A percentile compares a stretch with the other conserved stretches of the same genome.
Evolutionary conservation across 2,797 vertebrate genomes (phyloP).

Genomic region (Halcyon badia): DNA sequence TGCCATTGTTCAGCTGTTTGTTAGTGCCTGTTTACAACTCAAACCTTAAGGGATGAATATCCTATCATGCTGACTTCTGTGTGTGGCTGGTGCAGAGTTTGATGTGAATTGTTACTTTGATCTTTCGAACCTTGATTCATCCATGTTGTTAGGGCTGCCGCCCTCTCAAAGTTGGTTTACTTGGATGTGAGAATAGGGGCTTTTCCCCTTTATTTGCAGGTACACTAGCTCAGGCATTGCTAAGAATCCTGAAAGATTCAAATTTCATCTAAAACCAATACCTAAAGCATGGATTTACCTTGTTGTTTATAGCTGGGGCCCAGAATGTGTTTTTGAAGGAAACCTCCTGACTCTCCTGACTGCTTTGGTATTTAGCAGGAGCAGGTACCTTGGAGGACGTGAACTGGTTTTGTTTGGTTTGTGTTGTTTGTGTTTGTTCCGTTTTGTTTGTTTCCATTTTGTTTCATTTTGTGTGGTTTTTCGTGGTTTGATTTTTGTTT

Average conservation of each 20-base stretch:
- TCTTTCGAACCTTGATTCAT: not conserved
- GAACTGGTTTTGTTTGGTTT: not conserved
- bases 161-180: not conserved
- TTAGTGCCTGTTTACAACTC: constrained; percentile 37
- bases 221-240: not conserved
- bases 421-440: not conserved
- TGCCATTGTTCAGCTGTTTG: constrained; percentile 48
- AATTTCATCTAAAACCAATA: not conserved
- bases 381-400: not conserved
- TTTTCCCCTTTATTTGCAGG: not conserved
- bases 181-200: not conserved
- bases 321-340: not conserved
- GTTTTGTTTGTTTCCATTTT: no score
- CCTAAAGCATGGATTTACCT: not conserved
- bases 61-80: not conserved
- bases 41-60: not conserved
- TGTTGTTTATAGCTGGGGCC: not conserved
- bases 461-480: no score
- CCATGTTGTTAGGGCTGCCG: not conserved
- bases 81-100: not conserved
- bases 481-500: no score
- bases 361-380: not conserved
- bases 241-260: not conserved
- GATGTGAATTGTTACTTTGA: not conserved
- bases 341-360: not conserved